Percentiles rank a stretch among this genome's conserved stretches.
Evolutionary conservation across 1,140 invertebrate genomes (phyloP).

Genomic region (Chironomus tepperi): DNA sequence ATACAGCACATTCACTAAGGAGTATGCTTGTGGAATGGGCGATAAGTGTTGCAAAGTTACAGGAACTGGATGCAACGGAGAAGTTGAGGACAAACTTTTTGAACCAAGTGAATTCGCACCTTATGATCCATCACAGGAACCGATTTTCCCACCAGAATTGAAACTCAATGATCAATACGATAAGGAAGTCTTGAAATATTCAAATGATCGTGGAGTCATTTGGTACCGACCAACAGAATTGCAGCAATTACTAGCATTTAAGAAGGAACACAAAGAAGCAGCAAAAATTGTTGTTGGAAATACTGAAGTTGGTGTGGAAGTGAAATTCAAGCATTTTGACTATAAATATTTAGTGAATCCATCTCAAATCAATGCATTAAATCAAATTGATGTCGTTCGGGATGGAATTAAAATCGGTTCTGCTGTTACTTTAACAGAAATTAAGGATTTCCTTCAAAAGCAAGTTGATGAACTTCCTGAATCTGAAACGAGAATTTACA

Average conservation of each 20-base stretch:
- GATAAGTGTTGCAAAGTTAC: slow-evolving; percentile 48
- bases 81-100: slow-evolving; percentile 47
- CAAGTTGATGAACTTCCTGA: slow-evolving; percentile 49
- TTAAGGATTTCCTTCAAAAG: slow-evolving; percentile 53
- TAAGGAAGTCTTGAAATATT: slow-evolving; percentile 55
- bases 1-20: slow-evolving; percentile 72
- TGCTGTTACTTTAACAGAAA: slow-evolving; percentile 64
- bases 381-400: slow-evolving; percentile 44
- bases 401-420: slow-evolving; percentile 65
- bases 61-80: slow-evolving; percentile 33
- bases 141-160: slow-evolving; percentile 89
- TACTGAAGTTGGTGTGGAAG: slow-evolving; percentile 88
- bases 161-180: slow-evolving; percentile 57
- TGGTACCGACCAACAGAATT: slow-evolving; percentile 75
- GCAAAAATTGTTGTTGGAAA: slow-evolving; percentile 91
- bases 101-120: slow-evolving; percentile 61
- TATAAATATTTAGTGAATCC: slow-evolving; percentile 79
- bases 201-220: slow-evolving; percentile 51
- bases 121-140: slow-evolving; percentile 78
- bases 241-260: slow-evolving; percentile 61
- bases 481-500: slow-evolving; percentile 60
- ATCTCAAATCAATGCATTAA: slow-evolving; percentile 61
- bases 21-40: slow-evolving; percentile 58
- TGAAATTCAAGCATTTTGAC: slow-evolving; percentile 77
- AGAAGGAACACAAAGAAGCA: slow-evolving; percentile 60